Conservation (phyloP, 64 coral and sea anemone genomes). For the Actinia tenebrosa region DNA sequence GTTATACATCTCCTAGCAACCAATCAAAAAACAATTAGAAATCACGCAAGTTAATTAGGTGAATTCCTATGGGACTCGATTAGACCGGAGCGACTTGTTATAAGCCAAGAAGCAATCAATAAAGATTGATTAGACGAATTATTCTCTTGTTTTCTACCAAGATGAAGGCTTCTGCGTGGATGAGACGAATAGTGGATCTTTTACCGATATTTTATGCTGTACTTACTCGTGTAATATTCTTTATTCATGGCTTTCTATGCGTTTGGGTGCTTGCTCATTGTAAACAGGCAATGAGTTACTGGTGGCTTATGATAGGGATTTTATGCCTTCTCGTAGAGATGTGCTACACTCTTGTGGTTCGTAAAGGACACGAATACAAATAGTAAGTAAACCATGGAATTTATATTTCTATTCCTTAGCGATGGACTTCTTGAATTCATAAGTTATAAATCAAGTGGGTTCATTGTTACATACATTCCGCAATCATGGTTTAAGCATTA, state of each 20-base stretch:
- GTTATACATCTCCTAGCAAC: slow-evolving; percentile 18
- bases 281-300: slow-evolving; percentile 30
- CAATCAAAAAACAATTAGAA: slow-evolving; percentile 12
- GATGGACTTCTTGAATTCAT: background rate
- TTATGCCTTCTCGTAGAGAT: slow-evolving; percentile 84
- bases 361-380: slow-evolving; percentile 98
- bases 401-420: background rate
- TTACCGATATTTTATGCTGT: slow-evolving; percentile 73
- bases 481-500: background rate
- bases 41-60: slow-evolving; percentile 1
- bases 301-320: slow-evolving; percentile 63
- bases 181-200: background rate
- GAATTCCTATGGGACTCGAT: slow-evolving; percentile 5
- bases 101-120: background rate
- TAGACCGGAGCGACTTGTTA: background rate
- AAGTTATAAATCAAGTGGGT: background rate
- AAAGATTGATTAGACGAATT: background rate
- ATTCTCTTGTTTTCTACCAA: background rate
- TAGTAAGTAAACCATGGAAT: slow-evolving; percentile 65
- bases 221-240: slow-evolving; percentile 86
- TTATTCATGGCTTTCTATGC: slow-evolving; percentile 76
- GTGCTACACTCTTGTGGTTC: slow-evolving; percentile 77
- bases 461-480: background rate
- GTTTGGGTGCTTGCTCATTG: slow-evolving; percentile 80
- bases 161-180: background rate